These are phyloP conservation scores for Gadopsis marmoratus DNA, from an alignment of 2,797 vertebrate species.

Conservation along the genomic window DNA sequence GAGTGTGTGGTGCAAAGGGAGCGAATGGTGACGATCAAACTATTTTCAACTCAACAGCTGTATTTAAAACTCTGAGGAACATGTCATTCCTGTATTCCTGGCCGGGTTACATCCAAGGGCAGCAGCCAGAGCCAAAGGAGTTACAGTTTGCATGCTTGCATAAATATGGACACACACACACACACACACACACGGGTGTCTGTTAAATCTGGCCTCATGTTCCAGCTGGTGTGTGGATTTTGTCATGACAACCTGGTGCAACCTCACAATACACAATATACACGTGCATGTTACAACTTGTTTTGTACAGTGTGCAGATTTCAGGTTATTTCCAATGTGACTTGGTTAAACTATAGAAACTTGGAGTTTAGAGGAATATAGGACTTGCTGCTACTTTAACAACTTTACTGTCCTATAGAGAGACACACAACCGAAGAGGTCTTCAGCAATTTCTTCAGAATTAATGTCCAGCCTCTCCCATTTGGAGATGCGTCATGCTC, in stretches of 20 bases:
- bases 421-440: slow-evolving; percentile 9
- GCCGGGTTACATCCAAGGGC: slow-evolving; percentile 45
- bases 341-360: not conserved
- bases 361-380: not conserved
- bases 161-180: slow-evolving; percentile 32
- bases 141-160: slow-evolving; percentile 41
- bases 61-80: slow-evolving; percentile 51
- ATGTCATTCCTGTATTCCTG: slow-evolving; percentile 46
- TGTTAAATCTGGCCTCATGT: slow-evolving; percentile 60
- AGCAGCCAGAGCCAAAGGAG: slow-evolving; percentile 14
- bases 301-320: slow-evolving; percentile 2
- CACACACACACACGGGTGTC: slow-evolving; percentile 17
- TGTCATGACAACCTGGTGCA: slow-evolving; percentile 53
- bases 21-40: not conserved
- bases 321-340: not conserved
- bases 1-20: not conserved
- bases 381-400: not conserved
- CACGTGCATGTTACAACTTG: not conserved
- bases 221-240: slow-evolving; percentile 59
- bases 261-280: slow-evolving; percentile 34
- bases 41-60: slow-evolving; percentile 38
- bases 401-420: not conserved
- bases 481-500: slow-evolving; percentile 59
- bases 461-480: slow-evolving; percentile 49
- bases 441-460: not conserved